A percentile compares a stretch with the other conserved stretches of the same genome.
Evolutionary conservation across 2,888 invertebrate genomes (phyloP).

Genomic region (Neuroscelio doddi): DNA sequence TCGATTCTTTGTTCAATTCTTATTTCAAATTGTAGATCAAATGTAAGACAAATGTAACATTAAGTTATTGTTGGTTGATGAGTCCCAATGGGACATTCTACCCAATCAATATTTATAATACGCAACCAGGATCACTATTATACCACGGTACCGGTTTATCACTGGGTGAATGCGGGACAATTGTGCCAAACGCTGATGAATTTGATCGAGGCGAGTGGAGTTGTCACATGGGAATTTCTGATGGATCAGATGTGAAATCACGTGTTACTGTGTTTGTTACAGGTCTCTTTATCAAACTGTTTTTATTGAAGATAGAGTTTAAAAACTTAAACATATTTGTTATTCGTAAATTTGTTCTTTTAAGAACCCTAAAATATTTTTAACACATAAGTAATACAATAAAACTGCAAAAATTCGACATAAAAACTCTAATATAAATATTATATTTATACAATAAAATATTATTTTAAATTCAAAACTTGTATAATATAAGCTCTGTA

Average conservation of each 20-base stretch:
- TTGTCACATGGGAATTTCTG: conserved; percentile 54
- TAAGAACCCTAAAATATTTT: too few relatives aligned
- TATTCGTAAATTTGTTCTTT: too few relatives aligned
- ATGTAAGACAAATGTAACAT: conserved; percentile 43
- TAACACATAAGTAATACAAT: too few relatives aligned
- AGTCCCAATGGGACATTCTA: conserved; percentile 59
- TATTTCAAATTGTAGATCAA: conserved; percentile 46
- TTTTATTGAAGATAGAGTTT: too few relatives aligned
- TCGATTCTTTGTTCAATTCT: background rate
- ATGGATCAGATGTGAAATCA: conserved; percentile 46
- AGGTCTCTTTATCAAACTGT: too few relatives aligned
- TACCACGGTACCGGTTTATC: conserved; percentile 55
- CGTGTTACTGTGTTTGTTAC: conserved; percentile 52
- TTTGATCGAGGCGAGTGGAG: conserved; percentile 55
- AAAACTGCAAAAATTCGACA: too few relatives aligned
- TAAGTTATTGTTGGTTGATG: conserved; percentile 58
- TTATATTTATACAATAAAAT: too few relatives aligned
- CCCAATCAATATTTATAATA: conserved; percentile 27
- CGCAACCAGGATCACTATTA: conserved; percentile 20
- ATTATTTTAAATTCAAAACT: too few relatives aligned
- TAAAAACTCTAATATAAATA: too few relatives aligned
- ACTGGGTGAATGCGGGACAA: conserved; percentile 55
- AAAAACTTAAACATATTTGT: too few relatives aligned
- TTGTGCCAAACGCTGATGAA: conserved; percentile 44
- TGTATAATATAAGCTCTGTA: too few relatives aligned